phyloP scores from a whole-genome alignment of 53 echinoderm and acorn worm genomes.

The Patiria pectinifera region DNA sequence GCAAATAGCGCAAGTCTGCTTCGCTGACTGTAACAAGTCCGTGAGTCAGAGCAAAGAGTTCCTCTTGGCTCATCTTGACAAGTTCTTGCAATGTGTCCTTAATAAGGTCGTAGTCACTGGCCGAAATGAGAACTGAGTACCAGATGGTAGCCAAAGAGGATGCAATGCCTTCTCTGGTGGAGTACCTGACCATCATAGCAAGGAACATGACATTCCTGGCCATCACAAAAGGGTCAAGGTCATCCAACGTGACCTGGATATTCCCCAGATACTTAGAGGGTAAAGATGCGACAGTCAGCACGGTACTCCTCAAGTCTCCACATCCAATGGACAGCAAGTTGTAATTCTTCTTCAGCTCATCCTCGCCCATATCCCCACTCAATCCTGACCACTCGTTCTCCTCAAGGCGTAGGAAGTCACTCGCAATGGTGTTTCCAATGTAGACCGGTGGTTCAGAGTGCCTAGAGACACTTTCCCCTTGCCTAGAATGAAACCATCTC shows the following conservation, averaged over 20 bases:
- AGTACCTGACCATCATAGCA: conserved; percentile 33
- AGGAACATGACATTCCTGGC: conserved; percentile 64
- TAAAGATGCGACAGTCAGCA: conserved; percentile 55
- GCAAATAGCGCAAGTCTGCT: conserved; percentile 1
- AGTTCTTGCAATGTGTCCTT: conserved; percentile 14
- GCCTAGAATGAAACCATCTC: neutral
- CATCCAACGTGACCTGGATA: conserved; percentile 33
- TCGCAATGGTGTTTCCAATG: conserved; percentile 22
- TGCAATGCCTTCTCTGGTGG: neutral
- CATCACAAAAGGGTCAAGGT: conserved; percentile 55
- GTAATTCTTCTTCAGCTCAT: neutral
- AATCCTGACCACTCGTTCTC: conserved; percentile 37
- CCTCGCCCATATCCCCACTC: neutral
- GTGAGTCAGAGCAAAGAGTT: neutral
- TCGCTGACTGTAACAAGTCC: conserved; percentile 28
- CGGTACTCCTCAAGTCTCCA: conserved; percentile 40
- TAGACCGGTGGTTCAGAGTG: neutral
- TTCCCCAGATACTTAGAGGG: conserved; percentile 37
- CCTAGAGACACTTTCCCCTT: neutral
- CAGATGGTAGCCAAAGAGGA: conserved; percentile 40
- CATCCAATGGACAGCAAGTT: conserved; percentile 31
- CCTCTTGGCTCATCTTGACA: neutral
- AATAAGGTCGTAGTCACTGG: conserved; percentile 17
- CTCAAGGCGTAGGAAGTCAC: conserved; percentile 51
- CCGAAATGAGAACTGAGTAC: conserved; percentile 50